Evolutionary conservation across 2,113 vertebrate species (phyloP), one percentile per base, ranked within the genome.

Genomic region (Rhadina sibilatrix): DNA sequence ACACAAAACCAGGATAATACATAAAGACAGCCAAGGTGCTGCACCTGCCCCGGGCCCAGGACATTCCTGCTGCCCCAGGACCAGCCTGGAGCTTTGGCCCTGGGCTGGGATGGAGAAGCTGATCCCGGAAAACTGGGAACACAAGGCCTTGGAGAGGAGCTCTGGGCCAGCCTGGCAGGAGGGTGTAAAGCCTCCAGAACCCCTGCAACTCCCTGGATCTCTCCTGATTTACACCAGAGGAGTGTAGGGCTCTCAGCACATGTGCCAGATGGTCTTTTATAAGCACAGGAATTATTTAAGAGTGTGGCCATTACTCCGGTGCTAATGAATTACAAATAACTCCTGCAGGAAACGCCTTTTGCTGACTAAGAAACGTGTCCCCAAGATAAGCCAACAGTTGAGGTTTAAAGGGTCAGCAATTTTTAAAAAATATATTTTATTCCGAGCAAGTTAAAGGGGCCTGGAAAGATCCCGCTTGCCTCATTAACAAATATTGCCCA

Each of bases 391-490:
- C 86, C 82, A 87, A 91, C 70, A 71, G 80, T 49, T 61, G 87
- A 89, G 87, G 94, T 92, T 96, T 96, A 75, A 94, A 93, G 85
- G 96, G 96, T 97, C 96, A 97, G 95, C 97, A 94, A 87, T 90
- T 96, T 91, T 94, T 74, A 0, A 12, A 63, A 96, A 75, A 86
- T 82, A 54, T 56, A 54, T 94, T 96, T 96, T 93, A 90, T 80
- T 96, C 63, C 12, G 7, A 22, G 57, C 47, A 93, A 96, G 92
- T 95, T 86, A 83, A 95, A 95, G 72, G 74, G 72, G 27, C 64
- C 81, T 59, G 46, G 74, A 94, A 93, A 70, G 90, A 77, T 97
- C 96, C 95, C 93, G 3, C 68, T 92, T 93, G 96, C 64, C 96
- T 97, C 93, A 97, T 97, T 97, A 97, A 89, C 87, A 94, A 93